phyloP scores from a whole-genome alignment of 2,797 vertebrate species.

The Chrosomus eos region DNA sequence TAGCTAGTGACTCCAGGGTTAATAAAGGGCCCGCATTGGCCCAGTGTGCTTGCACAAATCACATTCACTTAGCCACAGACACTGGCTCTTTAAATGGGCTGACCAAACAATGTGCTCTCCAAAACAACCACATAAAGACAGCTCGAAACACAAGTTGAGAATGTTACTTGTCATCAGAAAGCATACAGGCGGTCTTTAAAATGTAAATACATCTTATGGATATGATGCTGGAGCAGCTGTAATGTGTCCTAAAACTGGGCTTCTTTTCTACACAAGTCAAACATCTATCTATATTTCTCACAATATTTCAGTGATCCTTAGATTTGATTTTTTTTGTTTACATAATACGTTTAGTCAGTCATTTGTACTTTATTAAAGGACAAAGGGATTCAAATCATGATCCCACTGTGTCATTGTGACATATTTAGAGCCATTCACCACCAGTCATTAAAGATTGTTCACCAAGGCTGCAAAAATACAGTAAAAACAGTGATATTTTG shows the following conservation, averaged over 20 bases:
- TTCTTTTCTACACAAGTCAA: background rate
- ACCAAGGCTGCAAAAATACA: background rate
- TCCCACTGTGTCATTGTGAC: too few species aligned
- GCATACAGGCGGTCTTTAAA: constrained; percentile 34
- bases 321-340: background rate
- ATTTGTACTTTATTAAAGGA: background rate
- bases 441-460: background rate
- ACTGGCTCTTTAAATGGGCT: constrained; percentile 78
- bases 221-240: background rate
- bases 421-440: background rate
- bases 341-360: background rate
- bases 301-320: background rate
- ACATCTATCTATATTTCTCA: background rate
- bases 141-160: constrained; percentile 71
- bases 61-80: constrained; percentile 81
- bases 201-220: constrained; percentile 32
- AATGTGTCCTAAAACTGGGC: background rate
- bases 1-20: constrained; percentile 90
- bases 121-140: constrained; percentile 80
- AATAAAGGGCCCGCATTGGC: constrained; percentile 84
- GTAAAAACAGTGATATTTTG: background rate
- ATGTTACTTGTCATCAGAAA: constrained; percentile 42
- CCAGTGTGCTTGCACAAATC: constrained; percentile 77
- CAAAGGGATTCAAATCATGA: background rate
- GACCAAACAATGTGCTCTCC: constrained; percentile 83